Evolutionary conservation across 2,888 invertebrate genomes (phyloP), one percentile per base, ranked within the genome.

Genomic region (Dorcus hopei): DNA sequence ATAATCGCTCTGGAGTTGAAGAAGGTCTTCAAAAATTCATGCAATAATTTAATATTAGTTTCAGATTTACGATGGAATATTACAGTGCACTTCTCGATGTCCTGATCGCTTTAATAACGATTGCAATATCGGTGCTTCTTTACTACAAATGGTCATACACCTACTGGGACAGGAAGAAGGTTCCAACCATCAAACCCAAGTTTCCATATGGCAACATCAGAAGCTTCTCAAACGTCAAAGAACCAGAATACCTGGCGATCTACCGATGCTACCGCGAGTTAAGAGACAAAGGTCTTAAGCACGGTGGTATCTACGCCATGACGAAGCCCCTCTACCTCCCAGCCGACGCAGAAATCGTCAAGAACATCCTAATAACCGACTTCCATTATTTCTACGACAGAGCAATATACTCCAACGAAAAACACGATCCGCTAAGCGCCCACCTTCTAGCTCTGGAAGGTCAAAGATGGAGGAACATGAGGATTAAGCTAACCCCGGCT

Each of bases 311-410:
- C 5, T 74, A 68, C 58, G 55, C 66, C 14, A 83, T 86, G 61
- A 76, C 80, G 9, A 64, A 45, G 2, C 63, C 66, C 4, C 2
- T 49, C 19, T 61, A 61, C 42, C 11, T 64, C 9, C 40, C 54
- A 14, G 50, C 63, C n/a, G 59, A 62, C 45, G 58, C 55, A 7
- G 64, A 60, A 39, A 62, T 59, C 16, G 45, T 67, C 23, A 67
- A 68, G 49, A 77, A 79, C 47, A 74, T 87, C 16, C 68, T 86
- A 65, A 80, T 81, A 40, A 82, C 80, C 61, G 85, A 86, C 65
- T 87, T 85, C 59, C 75, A 74, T 2, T 75, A 82, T 67, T 87
- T 87, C 58, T 81, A 82, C 70, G 84, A 86, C 56, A 82, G 85
- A 42, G 86, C 85, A 0, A 73, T 57, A n/a, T 59, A 65, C 33